These are phyloP conservation scores for Drosophila bipectinata DNA, from an alignment of 1,140 invertebrate genomes.

Conservation along the genomic window DNA sequence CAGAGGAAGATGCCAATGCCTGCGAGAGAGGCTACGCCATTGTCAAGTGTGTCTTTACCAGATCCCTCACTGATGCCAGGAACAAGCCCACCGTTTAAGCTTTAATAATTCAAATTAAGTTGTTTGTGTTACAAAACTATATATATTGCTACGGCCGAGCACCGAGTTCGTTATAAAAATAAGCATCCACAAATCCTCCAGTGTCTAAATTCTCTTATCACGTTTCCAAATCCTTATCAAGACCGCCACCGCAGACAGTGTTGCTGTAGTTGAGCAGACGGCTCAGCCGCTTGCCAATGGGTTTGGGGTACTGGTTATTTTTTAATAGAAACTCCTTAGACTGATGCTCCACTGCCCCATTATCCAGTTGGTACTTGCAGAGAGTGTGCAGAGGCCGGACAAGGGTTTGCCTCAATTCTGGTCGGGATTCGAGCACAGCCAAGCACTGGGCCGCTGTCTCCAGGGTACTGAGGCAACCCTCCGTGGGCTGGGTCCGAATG, in stretches of 20 bases:
- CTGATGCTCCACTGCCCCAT: constrained; percentile 96
- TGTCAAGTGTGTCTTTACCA: constrained; percentile 62
- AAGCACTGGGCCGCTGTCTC: constrained; percentile 95
- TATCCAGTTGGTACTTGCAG: constrained; percentile 93
- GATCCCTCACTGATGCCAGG: constrained; percentile 68
- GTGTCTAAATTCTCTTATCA: constrained; percentile 28
- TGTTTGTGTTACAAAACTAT: constrained; percentile 21
- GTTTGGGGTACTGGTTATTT: constrained; percentile 93
- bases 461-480: constrained; percentile 95
- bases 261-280: constrained; percentile 84
- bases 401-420: constrained; percentile 88
- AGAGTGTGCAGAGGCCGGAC: constrained; percentile 92
- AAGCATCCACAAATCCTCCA: constrained; percentile 20
- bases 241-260: constrained; percentile 38
- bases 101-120: constrained; percentile 43
- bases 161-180: constrained; percentile 24
- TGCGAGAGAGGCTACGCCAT: constrained; percentile 71
- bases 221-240: constrained; percentile 23
- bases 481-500: constrained; percentile 96
- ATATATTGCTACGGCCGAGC: constrained; percentile 39
- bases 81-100: constrained; percentile 66
- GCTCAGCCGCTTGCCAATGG: constrained; percentile 91
- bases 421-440: constrained; percentile 89
- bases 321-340: constrained; percentile 95
- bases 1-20: constrained; percentile 64